Evolutionary conservation across 2,797 vertebrate species (phyloP).

Genomic region (Xerus rutilus): DNA sequence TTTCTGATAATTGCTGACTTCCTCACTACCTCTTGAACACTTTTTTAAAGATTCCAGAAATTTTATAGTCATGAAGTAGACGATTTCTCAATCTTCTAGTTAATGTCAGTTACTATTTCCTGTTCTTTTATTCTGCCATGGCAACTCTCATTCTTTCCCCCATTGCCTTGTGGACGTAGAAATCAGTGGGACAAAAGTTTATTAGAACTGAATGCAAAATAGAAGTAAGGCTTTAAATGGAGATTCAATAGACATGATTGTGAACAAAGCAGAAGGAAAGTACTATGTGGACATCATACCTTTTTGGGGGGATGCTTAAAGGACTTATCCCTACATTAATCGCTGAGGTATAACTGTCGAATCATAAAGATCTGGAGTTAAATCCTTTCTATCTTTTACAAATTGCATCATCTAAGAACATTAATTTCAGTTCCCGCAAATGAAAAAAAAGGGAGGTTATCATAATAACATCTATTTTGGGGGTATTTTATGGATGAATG

Average conservation of each 20-base stretch:
- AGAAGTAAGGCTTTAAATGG: constrained; percentile 18
- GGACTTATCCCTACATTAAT: not conserved
- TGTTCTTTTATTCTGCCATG: not conserved
- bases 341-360: not conserved
- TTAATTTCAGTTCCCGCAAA: constrained; percentile 44
- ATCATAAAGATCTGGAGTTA: not conserved
- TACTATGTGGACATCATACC: not conserved
- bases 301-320: not conserved
- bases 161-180: not conserved
- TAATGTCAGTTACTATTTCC: not conserved
- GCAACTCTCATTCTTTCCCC: not conserved
- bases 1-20: not conserved
- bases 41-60: not conserved
- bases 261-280: constrained; percentile 34
- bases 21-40: not conserved
- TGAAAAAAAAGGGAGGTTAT: not conserved
- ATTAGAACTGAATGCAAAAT: not conserved
- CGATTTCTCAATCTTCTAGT: constrained; percentile 5
- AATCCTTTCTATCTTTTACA: not conserved
- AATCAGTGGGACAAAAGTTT: not conserved
- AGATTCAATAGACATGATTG: not conserved
- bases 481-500: not conserved
- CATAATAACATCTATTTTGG: not conserved
- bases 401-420: not conserved
- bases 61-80: not conserved